phyloP scores from a whole-genome alignment of 2,113 vertebrate genomes.

The Porphyrio hochstetteri region DNA sequence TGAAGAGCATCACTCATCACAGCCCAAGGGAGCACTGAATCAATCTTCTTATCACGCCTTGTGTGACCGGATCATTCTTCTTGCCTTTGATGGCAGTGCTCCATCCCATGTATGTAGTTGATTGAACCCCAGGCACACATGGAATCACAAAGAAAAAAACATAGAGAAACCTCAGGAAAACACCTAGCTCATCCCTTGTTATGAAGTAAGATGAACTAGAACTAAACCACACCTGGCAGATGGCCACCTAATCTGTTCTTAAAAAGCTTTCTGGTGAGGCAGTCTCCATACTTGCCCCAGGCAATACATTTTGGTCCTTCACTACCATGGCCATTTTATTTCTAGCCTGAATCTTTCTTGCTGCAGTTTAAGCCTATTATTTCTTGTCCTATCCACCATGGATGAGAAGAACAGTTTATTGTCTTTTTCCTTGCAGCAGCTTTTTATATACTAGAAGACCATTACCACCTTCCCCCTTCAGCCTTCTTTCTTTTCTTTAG shows the following conservation, averaged over 20 bases:
- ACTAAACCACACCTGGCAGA: not conserved
- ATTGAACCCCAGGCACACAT: not conserved
- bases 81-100: not conserved
- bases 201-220: not conserved
- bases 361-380: not conserved
- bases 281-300: not conserved
- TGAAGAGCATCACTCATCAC: not conserved
- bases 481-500: not conserved
- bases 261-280: not conserved
- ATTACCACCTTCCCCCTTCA: not conserved
- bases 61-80: not conserved
- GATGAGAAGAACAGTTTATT: not conserved
- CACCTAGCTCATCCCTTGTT: not conserved
- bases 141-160: not conserved
- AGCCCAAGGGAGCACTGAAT: not conserved
- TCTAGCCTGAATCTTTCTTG: not conserved
- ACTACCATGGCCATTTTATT: not conserved
- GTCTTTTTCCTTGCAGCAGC: not conserved
- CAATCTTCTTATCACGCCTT: not conserved
- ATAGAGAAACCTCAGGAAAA: not conserved
- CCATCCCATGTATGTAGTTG: not conserved
- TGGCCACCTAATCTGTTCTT: not conserved
- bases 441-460: slow-evolving; percentile 11
- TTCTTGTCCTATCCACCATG: not conserved
- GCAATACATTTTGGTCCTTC: not conserved